These are phyloP conservation scores for Beris chalybata DNA, from an alignment of 2,888 invertebrate species.

Conservation along the genomic window DNA sequence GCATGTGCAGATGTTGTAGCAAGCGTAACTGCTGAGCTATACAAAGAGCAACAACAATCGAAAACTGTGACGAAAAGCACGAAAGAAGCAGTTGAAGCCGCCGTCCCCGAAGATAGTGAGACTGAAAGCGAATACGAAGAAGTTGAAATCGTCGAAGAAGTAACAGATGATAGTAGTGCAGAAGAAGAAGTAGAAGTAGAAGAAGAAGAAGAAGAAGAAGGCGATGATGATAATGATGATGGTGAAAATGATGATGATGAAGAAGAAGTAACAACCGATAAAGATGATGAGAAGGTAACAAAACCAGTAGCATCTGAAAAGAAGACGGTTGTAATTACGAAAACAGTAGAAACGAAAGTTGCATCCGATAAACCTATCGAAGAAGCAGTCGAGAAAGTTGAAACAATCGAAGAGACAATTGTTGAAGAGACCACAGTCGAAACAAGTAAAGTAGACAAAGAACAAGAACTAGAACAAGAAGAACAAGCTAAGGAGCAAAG, in stretches of 20 bases:
- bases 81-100: conserved; percentile 20
- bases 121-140: conserved; percentile 47
- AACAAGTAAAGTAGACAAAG: conserved; percentile 6
- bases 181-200: conserved; percentile 28
- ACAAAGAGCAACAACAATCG: conserved; percentile 32
- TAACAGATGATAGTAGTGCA: conserved; percentile 29
- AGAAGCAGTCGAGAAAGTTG: conserved; percentile 23
- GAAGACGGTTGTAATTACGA: neutral
- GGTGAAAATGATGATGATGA: conserved; percentile 35
- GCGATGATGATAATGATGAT: conserved; percentile 48
- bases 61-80: conserved; percentile 15
- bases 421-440: conserved; percentile 33
- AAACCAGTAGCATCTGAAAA: neutral
- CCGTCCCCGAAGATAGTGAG: conserved; percentile 48
- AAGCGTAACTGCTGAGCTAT: conserved; percentile 55
- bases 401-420: conserved; percentile 21
- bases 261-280: conserved; percentile 37
- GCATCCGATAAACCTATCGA: conserved; percentile 32
- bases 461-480: conserved; percentile 14
- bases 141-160: conserved; percentile 29
- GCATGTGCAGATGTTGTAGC: conserved; percentile 60
- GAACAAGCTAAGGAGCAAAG: conserved; percentile 57
- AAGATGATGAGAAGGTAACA: conserved; percentile 17
- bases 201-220: conserved; percentile 51
- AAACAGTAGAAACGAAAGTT: conserved; percentile 9